Evolutionary conservation across 2,888 invertebrate genomes (phyloP), one percentile per base, ranked within the genome.

Genomic region (Tenthredo scrophulariae): DNA sequence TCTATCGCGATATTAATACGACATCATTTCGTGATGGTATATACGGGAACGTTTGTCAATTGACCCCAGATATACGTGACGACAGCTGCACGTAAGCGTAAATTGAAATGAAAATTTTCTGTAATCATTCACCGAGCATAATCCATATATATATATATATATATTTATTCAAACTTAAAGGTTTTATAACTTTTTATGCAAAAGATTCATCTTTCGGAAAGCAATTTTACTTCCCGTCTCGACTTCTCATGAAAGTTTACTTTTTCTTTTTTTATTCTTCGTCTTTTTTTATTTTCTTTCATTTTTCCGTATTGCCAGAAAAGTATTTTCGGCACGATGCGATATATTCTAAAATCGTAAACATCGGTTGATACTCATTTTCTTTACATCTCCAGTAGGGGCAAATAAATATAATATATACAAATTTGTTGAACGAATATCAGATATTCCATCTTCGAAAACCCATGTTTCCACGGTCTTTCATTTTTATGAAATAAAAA

Each of bases 1-100:
- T 89, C 89, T 88, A 90, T 90, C 89, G 88, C 88, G 89, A 89
- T 88, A 87, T 89, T 88, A 88, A 90, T 90, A 88, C 89, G 89
- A 75, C 75, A 46, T 75, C 22, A 15, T 46, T 46, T 26, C 37
- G 18, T n/a, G n/a, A 7, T 33, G 75, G n/a, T 37, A 37, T 37
- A 37, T 50, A 26, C 43, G 22, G 22, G 46, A 75, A 79, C 54
- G 54, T 79, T 79, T 79, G 79, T 58, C 79, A 79, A 79, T 79
- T 79, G 50, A 79, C 37, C 29, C 15, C n/a, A 13, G 22, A 0
- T 26, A 15, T 74, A 74, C 22, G n/a, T n/a, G 33, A 54, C 33
- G 54, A 79, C 54, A 79, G 54, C 33, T 79, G 37, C 37, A 18
- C 18, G 37, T 37, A 6, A 79, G 15, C 33, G 33, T 9, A 18